Evolutionary conservation across 2,113 vertebrate genomes (phyloP).

Genomic region (Nematolebias whitei): DNA sequence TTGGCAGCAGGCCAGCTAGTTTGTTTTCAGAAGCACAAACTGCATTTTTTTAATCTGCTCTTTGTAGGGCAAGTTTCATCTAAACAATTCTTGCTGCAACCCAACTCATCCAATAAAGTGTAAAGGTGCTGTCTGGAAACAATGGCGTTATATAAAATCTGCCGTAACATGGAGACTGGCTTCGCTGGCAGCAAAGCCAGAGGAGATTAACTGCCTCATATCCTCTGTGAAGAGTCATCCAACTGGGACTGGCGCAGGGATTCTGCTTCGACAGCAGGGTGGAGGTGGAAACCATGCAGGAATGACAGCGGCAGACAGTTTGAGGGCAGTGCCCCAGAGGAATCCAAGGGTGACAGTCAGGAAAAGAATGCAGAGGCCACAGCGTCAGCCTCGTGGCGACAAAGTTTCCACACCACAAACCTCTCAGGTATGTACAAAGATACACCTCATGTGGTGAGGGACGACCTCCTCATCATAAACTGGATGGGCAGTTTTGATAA

Average conservation of each 20-base stretch:
- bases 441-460: slow-evolving; percentile 33
- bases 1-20: slow-evolving; percentile 54
- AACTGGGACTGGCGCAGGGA: background rate
- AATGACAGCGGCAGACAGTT: slow-evolving; percentile 56
- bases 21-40: slow-evolving; percentile 33
- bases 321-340: slow-evolving; percentile 66
- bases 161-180: slow-evolving; percentile 57
- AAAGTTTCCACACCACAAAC: slow-evolving; percentile 56
- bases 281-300: slow-evolving; percentile 65
- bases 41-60: too few species aligned
- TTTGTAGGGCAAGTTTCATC: background rate
- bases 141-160: slow-evolving; percentile 68
- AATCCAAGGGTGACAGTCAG: slow-evolving; percentile 74
- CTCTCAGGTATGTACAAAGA: slow-evolving; percentile 43
- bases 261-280: slow-evolving; percentile 51
- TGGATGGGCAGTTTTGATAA: slow-evolving; percentile 11
- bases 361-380: slow-evolving; percentile 64
- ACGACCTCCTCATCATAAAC: slow-evolving; percentile 54
- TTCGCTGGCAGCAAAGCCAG: slow-evolving; percentile 37
- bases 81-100: slow-evolving; percentile 61
- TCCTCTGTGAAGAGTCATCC: too few species aligned
- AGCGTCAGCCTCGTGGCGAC: slow-evolving; percentile 63
- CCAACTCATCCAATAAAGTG: slow-evolving; percentile 71
- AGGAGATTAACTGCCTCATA: too few species aligned
- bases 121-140: slow-evolving; percentile 69